Evolutionary conservation across 2,888 invertebrate genomes (phyloP), one percentile per base, ranked within the genome.

Genomic region (Agrochola macilenta): DNA sequence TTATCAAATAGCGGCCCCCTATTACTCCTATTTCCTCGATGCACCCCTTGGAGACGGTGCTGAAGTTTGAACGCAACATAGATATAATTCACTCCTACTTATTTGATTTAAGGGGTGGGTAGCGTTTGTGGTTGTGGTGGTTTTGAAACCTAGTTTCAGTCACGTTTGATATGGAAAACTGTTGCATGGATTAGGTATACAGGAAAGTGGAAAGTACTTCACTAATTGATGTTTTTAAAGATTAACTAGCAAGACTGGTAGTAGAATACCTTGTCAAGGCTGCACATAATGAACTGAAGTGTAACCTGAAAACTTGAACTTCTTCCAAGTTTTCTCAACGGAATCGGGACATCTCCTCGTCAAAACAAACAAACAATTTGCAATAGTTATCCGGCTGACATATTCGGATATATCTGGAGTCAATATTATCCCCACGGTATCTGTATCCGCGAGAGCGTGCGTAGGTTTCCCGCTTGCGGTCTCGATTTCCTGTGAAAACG

Each of bases 401-500:
- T 78, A 71, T 85, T 69, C 74, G 71, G 64, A 84, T 77, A 68
- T 76, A 74, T 76, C 74, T 75, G 74, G 43, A 73, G 75, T 69
- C 78, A 75, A 80, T 76, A 76, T 80, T 68, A 76, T 78, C 72
- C 73, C 71, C 70, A 64, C 70, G 66, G 57, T 85, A 85, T 89
- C 81, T 82, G 80, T 84, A 88, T 89, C 87, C 81, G 85, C 82
- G 82, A 78, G 77, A 88, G 88, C 88, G 84, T 81, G 83, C 83
- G 76, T 88, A 85, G 90, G 88, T 88, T 90, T 90, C 88, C 90
- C 84, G 89, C 86, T 87, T 85, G 91, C 88, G 93, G 92, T 90
- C 89, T 91, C 89, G 89, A 93, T 94, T 93, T 93, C 93, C 93
- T 91, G 89, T 78, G 84, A 89, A 90, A 91, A 91, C 90, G 93